Conservation (phyloP, 2,888 invertebrate species). For the Macrosiphum euphorbiae region DNA sequence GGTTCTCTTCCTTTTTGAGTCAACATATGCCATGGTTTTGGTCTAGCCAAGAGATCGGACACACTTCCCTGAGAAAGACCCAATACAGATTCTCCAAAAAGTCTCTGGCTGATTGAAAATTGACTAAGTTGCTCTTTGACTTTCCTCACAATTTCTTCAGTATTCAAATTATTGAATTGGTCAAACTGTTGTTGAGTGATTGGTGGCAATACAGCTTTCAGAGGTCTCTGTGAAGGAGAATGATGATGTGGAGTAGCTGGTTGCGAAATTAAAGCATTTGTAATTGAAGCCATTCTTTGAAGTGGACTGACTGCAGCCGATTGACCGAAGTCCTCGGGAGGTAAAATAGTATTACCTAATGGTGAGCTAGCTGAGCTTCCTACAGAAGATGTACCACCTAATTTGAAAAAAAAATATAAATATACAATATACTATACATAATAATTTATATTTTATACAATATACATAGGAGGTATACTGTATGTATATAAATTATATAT, state of each 20-base stretch:
- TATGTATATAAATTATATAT: background rate
- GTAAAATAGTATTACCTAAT: constrained; percentile 86
- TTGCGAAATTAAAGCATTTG: constrained; percentile 94
- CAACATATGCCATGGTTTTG: constrained; percentile 99
- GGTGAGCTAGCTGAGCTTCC: constrained; percentile 88
- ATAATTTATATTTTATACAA: background rate
- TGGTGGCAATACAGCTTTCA: constrained; percentile 96
- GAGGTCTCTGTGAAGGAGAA: constrained; percentile 85
- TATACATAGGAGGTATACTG: background rate
- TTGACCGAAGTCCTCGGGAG: constrained; percentile 85
- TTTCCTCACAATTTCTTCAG: constrained; percentile 97
- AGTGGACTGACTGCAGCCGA: constrained; percentile 92
- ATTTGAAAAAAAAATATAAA: background rate
- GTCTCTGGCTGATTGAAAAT: constrained; percentile 96
- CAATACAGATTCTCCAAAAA: constrained; percentile 98
- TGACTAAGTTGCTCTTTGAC: constrained; percentile 92
- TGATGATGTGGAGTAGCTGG: constrained; percentile 87
- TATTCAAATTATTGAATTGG: constrained; percentile 96
- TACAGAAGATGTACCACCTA: constrained; percentile 70
- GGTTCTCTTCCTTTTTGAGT: constrained; percentile 95
- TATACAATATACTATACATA: background rate
- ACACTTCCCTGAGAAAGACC: constrained; percentile 97
- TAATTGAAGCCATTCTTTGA: constrained; percentile 98
- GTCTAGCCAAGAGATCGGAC: constrained; percentile 95
- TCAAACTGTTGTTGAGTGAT: constrained; percentile 99